Evolutionary conservation across 2,113 vertebrate species (phyloP), one percentile per base, ranked within the genome.

Genomic region (Hyaena hyaena): DNA sequence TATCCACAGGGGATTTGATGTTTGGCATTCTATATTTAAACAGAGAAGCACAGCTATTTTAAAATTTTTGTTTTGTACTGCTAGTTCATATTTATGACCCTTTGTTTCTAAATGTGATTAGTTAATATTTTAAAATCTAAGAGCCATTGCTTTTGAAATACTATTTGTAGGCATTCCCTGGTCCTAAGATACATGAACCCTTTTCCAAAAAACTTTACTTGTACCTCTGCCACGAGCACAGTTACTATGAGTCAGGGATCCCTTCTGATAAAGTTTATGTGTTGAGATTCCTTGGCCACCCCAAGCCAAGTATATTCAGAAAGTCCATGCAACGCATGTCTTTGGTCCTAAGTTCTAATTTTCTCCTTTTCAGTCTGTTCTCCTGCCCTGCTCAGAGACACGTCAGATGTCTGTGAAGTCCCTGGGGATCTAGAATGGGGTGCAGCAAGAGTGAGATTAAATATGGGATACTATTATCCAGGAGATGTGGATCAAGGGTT

Each of bases 161-260:
- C 19, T 45, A 26, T 45, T 82, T 63, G 23, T 50, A 50, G 83
- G 21, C 14, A n/a, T 80, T 53, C 45, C 7, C 19, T 28, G 33
- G 33, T 48, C 11, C 9, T 6, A 61, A 10, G 12, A 31, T 7
- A 1, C 6, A 58, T 6, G 2, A 43, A 7, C 17, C 10, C 7
- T 87, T 15, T 50, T 58, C 58, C 14, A 68, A 23, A 89, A 84
- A 73, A 45, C 2, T 45, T 63, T 15, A 5, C 15, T 17, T n/a
- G 1, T 68, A 26, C 10, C 45, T 86, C 45, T 58, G 24, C 11
- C 21, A 10, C 10, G 2, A 63, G 24, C 1, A 53, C 43, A n/a
- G 10, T 94, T 43, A 39, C 28, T 61, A 14, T 26, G 14, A 80
- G 35, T 68, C 15, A 45, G 39, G 21, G 9, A 11, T 81, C n/a